Evolutionary conservation across 53 echinoderm and acorn worm species (phyloP), one percentile per base, ranked within the genome.

Genomic region (Glandiceps talaboti): DNA sequence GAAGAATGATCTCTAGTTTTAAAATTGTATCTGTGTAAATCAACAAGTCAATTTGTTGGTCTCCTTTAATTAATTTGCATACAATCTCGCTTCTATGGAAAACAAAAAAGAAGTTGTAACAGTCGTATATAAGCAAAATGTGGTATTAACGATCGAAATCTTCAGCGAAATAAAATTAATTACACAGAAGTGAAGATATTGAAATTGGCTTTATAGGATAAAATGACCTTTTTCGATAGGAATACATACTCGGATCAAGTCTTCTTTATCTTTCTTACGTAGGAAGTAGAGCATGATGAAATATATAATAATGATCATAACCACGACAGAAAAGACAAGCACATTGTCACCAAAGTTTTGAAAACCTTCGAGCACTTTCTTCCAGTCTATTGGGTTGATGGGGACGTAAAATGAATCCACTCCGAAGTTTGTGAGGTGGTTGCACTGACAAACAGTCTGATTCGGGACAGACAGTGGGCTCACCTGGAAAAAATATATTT

Each of bases 211-310:
- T n/a, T n/a, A n/a, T n/a, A n/a, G n/a, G n/a, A n/a, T n/a, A n/a
- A n/a, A n/a, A n/a, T n/a, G n/a, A n/a, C n/a, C n/a, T n/a, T n/a
- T n/a, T n/a, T n/a, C n/a, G n/a, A n/a, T n/a, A n/a, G n/a, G n/a
- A n/a, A n/a, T 45, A 45, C 64, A 45, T 74, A 91, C 91, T 85
- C 86, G 88, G 32, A 91, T 79, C 31, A 91, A 75, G 33, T 91
- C 91, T 73, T 91, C 86, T 32, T 86, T 88, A 32, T 91, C 91
- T 29, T 91, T 91, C 75, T 88, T 91, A n/a, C 88, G 74, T 79
- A 85, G 33, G 81, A 83, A 91, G 33, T 88, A 77, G 32, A 91
- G 80, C 0, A 91, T 83, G 26, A 91, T 83, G 32, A 91, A 81
- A 33, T 91, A 91, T 1, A 86, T 73, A 0, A 84, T 85, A 20